Evolutionary conservation across 2,888 invertebrate species (phyloP), one percentile per base, ranked within the genome.

Genomic region (Dynastes grantii): DNA sequence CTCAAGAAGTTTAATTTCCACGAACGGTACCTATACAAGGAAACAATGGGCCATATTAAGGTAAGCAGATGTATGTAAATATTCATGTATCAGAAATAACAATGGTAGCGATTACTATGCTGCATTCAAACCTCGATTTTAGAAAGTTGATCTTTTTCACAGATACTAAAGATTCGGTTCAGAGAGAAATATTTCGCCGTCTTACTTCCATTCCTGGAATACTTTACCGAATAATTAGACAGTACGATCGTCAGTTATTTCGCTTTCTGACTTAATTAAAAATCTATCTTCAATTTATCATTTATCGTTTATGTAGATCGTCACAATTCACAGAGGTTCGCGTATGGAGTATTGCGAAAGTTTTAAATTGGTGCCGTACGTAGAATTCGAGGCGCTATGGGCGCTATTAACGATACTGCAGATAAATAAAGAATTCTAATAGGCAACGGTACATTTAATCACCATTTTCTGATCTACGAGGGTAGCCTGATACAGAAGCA

Each of bases 11-110:
- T 83, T 80, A 82, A 81, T 84, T 83, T 84, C 83, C 82, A 83
- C 81, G 83, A 84, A 84, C 81, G 79, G 78, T 58, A 37, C 32
- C 32, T 37, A 37, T 37, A 58, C 81, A 77, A 79, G 79, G 84
- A 83, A 85, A 85, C 85, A 85, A 85, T 85, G 81, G 84, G 78
- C 78, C 80, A 83, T 84, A 83, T 81, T 85, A 85, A 84, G 84
- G 84, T 81, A 80, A 84, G 84, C 84, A 84, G 83, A 84, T 85
- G 84, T 84, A 84, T 85, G 84, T 84, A 85, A 85, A 85, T 85
- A 85, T 85, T 85, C 85, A 85, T 85, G 84, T 84, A 83, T 81
- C 76, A 79, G 79, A 80, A 79, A 83, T 65, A 68, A 84, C 85
- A 85, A 85, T 85, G 82, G 85, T 82, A 80, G 78, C 83, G 83